Conservation (phyloP, 2,888 invertebrate genomes). For the Tetramorium bicarinatum region DNA sequence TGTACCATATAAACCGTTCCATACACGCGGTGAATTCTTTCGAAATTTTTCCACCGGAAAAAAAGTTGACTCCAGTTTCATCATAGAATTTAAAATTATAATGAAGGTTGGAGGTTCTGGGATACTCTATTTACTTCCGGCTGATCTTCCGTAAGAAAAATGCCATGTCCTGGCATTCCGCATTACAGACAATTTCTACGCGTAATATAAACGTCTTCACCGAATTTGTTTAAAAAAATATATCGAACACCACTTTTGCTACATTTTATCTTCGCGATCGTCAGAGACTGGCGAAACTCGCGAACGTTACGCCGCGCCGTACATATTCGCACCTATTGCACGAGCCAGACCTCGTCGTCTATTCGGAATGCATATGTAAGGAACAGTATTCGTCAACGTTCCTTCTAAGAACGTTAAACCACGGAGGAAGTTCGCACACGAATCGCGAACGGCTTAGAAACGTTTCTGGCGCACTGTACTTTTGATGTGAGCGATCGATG, state of each 20-base stretch:
- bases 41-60: slow-evolving; percentile 2
- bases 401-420: slow-evolving; percentile 54
- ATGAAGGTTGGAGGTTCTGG: slow-evolving; percentile 22
- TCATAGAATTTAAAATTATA: slow-evolving; percentile 46
- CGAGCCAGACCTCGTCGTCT: slow-evolving; percentile 32
- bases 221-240: slow-evolving; percentile 4
- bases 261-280: not conserved
- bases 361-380: slow-evolving; percentile 35
- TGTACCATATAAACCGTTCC: not conserved
- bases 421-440: slow-evolving; percentile 43
- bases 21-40: not conserved
- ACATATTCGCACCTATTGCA: slow-evolving; percentile 24
- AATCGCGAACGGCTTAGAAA: slow-evolving; percentile 48
- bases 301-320: not conserved
- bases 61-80: slow-evolving; percentile 30
- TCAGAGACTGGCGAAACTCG: slow-evolving; percentile 8
- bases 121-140: slow-evolving; percentile 33
- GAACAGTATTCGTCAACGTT: slow-evolving; percentile 55
- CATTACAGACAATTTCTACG: slow-evolving; percentile 10
- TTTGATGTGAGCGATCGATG: slow-evolving; percentile 57
- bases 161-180: not conserved
- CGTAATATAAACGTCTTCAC: not conserved
- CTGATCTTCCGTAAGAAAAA: slow-evolving; percentile 41
- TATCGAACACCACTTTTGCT: not conserved
- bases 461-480: slow-evolving; percentile 54